These are phyloP conservation scores for Diachrysia chrysitis DNA, from an alignment of 2,888 invertebrate species.

Conservation along the genomic window DNA sequence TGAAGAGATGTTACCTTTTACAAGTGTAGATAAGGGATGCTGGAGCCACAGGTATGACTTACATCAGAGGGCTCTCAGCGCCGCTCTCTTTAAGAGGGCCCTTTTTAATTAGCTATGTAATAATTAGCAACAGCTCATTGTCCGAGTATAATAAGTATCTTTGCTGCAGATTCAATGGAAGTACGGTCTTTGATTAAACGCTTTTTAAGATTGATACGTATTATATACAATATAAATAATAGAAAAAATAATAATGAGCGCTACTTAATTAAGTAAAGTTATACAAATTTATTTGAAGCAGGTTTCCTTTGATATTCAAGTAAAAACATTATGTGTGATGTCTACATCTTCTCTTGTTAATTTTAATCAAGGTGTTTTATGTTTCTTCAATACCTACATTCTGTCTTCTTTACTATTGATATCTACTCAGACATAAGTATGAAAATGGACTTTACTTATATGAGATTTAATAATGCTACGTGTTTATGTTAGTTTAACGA, in stretches of 20 bases:
- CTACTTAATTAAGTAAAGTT: slow-evolving; percentile 28
- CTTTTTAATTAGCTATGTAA: slow-evolving; percentile 66
- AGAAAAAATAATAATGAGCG: slow-evolving; percentile 26
- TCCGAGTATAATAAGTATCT: slow-evolving; percentile 29
- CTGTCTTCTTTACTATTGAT: neutral
- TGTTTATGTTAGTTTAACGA: neutral
- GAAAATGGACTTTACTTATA: neutral
- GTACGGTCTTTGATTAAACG: slow-evolving; percentile 18
- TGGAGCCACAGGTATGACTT: slow-evolving; percentile 39
- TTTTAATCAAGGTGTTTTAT: neutral
- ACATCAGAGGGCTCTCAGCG: slow-evolving; percentile 31
- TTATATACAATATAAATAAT: slow-evolving; percentile 20
- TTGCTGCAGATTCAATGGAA: slow-evolving; percentile 26
- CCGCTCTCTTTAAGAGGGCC: slow-evolving; percentile 47
- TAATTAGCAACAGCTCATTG: slow-evolving; percentile 61
- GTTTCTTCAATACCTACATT: neutral
- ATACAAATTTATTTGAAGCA: slow-evolving; percentile 24
- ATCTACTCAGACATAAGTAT: no score
- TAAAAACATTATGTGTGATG: slow-evolving; percentile 12
- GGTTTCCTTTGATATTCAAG: slow-evolving; percentile 29
- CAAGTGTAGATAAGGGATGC: slow-evolving; percentile 48
- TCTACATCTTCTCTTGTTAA: neutral
- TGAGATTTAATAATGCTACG: neutral
- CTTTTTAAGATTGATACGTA: slow-evolving; percentile 20
- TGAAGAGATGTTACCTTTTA: slow-evolving; percentile 56